Evolutionary conservation across 2,113 vertebrate species (phyloP), one percentile per base, ranked within the genome.

Genomic region (Zosterops borbonicus): DNA sequence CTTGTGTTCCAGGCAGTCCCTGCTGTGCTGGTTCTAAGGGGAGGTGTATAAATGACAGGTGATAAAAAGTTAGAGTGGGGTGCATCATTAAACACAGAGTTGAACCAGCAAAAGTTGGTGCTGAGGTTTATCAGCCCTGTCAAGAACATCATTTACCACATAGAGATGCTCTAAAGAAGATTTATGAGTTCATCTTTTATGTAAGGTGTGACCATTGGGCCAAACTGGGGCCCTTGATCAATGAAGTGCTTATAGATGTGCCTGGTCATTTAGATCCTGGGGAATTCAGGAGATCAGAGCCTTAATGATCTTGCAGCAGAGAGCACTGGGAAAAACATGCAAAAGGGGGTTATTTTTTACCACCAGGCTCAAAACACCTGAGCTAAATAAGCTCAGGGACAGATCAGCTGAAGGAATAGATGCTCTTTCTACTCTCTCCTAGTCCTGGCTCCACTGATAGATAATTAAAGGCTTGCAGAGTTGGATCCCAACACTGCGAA

Each of bases 401-500:
- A 35, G 46, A 91, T 58, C 67, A 74, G 24, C 37, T 74, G 71
- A 84, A 74, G 80, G 68, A 90, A 86, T 44, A 76, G 39, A 53
- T 71, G 44, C 13, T 79, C 49, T 60, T 95, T 76, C 74, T 29
- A 82, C 41, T 35, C 29, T 60, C 31, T 84, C 13, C 70, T 37
- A 70, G 56, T 68, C 39, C 69, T 80, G 58, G 47, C 39, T 85
- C 60, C 79, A 91, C 53, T 91, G 87, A 44, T 46, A 62, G 70
- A 84, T 78, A 96, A 90, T 86, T 90, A 94, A 93, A 92, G 42
- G 47, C 41, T 89, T 78, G 53, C 41, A 89, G 80, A 93, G 27
- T 33, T 94, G 79, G 60, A 83, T 89, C 25, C 47, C 85, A 67
- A 42, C 44, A 81, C 56, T 42, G 35, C 21, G 60, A 75, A 96